These are phyloP conservation scores for Tipula vernalis DNA, from an alignment of 2,888 invertebrate genomes.

Conservation along the genomic window DNA sequence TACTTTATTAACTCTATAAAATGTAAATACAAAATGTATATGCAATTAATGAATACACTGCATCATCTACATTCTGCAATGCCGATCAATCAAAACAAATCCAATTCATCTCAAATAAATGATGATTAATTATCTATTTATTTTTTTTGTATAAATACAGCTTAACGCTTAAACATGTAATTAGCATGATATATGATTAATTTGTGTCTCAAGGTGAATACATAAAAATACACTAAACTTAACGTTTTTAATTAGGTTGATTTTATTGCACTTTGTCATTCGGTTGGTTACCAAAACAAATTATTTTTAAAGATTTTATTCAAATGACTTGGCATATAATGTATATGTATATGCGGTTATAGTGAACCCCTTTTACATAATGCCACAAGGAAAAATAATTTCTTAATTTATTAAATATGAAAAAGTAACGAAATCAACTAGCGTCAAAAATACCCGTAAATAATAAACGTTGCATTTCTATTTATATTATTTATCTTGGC, in stretches of 20 bases:
- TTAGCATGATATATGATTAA: background rate
- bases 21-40: background rate
- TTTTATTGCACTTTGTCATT: background rate
- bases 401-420: background rate
- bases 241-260: background rate
- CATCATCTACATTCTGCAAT: background rate
- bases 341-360: background rate
- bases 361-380: background rate
- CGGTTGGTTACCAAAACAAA: no score
- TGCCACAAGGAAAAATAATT: background rate
- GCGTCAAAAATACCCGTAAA: background rate
- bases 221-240: background rate
- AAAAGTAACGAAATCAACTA: background rate
- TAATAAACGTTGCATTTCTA: background rate
- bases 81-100: background rate
- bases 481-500: background rate
- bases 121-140: background rate
- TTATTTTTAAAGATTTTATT: no score
- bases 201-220: background rate
- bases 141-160: background rate
- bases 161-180: background rate
- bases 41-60: background rate
- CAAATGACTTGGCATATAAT: background rate
- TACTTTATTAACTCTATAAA: background rate
- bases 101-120: background rate